A percentile compares a stretch with the other conserved stretches of the same genome.
Evolutionary conservation across 1,140 invertebrate genomes (phyloP).

Genomic region (Apis laboriosa): DNA sequence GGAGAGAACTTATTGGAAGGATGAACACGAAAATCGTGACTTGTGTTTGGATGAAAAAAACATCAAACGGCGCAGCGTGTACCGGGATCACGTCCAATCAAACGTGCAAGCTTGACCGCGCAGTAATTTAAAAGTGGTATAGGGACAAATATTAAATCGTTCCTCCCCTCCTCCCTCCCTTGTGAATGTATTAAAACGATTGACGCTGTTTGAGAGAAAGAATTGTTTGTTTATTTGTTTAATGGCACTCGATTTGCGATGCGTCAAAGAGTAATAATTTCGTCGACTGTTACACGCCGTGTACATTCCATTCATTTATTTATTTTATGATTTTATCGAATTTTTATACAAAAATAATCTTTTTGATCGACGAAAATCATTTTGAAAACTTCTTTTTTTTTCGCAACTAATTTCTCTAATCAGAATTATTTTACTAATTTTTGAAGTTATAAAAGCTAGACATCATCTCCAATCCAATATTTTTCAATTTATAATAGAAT

Average conservation of each 20-base stretch:
- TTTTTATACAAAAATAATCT: too few relatives aligned
- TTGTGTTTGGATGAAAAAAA: conserved; percentile 15
- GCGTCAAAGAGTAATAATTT: background rate
- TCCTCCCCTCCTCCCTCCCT: too few relatives aligned
- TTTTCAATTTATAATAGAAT: too few relatives aligned
- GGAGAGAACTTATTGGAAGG: conserved; percentile 37
- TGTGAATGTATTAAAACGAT: background rate
- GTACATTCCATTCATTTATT: too few relatives aligned
- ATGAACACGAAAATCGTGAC: conserved; percentile 32
- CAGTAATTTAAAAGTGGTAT: background rate
- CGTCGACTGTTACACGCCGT: too few relatives aligned
- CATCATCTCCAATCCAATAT: too few relatives aligned
- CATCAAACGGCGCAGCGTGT: background rate
- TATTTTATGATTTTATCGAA: background rate
- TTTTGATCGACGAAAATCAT: too few relatives aligned
- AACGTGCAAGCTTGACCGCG: background rate
- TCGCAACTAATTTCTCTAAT: too few relatives aligned
- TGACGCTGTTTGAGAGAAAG: background rate
- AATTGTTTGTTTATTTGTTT: background rate
- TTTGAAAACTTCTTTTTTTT: too few relatives aligned
- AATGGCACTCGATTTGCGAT: background rate
- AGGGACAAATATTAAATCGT: background rate
- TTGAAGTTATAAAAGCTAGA: too few relatives aligned
- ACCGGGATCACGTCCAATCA: background rate
- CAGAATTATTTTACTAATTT: too few relatives aligned